Evolutionary conservation across 2,797 vertebrate species (phyloP).

Genomic region (Sardinella longiceps): DNA sequence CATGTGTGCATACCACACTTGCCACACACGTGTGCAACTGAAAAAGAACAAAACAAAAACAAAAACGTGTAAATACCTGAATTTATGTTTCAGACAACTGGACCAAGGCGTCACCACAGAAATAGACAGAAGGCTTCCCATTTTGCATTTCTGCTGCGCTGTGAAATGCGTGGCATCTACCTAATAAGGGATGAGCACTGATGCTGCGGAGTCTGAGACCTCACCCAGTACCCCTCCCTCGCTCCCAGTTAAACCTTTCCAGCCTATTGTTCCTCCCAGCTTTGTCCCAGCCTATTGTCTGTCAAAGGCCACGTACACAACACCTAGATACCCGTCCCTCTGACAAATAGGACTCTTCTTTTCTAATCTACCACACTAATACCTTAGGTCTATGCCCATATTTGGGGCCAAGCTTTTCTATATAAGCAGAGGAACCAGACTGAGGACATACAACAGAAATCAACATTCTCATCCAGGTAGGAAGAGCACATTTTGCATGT

Average conservation of each 20-base stretch:
- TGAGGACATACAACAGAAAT: neutral
- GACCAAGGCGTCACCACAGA: neutral
- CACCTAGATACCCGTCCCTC: conserved; percentile 14
- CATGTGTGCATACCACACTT: neutral
- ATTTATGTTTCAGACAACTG: neutral
- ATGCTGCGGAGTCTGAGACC: neutral
- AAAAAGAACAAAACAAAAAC: no score
- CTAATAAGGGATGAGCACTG: neutral
- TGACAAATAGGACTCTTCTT: conserved; percentile 12
- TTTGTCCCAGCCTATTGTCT: neutral
- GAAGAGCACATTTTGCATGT: neutral
- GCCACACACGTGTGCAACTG: neutral
- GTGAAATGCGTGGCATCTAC: neutral
- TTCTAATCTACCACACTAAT: conserved; percentile 22
- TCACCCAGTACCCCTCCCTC: neutral
- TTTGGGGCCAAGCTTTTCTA: neutral
- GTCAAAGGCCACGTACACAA: neutral
- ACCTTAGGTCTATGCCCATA: conserved; percentile 8
- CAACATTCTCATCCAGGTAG: neutral
- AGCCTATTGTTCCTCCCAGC: neutral
- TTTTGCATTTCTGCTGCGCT: neutral
- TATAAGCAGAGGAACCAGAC: neutral
- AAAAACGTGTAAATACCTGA: neutral
- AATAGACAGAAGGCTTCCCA: neutral
- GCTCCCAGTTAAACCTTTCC: neutral